These are phyloP conservation scores for Ophioninae sp. DNA, from an alignment of 2,888 invertebrate genomes.

Conservation along the genomic window DNA sequence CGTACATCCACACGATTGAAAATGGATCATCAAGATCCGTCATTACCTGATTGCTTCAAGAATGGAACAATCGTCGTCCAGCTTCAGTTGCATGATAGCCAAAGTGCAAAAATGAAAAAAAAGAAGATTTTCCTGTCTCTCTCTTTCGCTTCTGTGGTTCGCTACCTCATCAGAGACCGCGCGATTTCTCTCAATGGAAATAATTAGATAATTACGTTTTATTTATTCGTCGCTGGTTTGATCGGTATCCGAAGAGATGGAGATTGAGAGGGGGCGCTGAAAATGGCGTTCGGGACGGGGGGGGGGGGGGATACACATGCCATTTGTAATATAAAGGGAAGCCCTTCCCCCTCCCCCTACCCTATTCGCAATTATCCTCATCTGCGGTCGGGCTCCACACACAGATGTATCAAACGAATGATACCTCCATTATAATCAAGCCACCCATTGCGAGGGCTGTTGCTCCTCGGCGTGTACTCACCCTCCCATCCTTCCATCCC, in stretches of 20 bases:
- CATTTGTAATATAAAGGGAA: slow-evolving; percentile 45
- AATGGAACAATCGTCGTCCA: slow-evolving; percentile 35
- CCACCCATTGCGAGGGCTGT: slow-evolving; percentile 76
- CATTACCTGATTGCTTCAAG: slow-evolving; percentile 32
- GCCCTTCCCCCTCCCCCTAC: slow-evolving; percentile 63
- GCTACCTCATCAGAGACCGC: slow-evolving; percentile 50
- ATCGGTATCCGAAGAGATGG: slow-evolving; percentile 67
- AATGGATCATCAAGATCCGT: slow-evolving; percentile 28
- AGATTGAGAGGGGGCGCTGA: slow-evolving; percentile 11
- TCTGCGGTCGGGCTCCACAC: slow-evolving; percentile 68
- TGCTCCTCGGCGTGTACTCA: slow-evolving; percentile 43
- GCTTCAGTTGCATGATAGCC: slow-evolving; percentile 2
- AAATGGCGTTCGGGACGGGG: not conserved
- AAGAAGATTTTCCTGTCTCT: not conserved
- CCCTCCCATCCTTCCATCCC: slow-evolving; percentile 32
- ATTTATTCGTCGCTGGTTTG: slow-evolving; percentile 75
- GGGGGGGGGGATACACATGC: slow-evolving; percentile 8
- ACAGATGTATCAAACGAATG: slow-evolving; percentile 72
- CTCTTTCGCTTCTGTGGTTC: slow-evolving; percentile 13
- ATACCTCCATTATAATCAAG: slow-evolving; percentile 80
- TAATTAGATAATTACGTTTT: slow-evolving; percentile 79
- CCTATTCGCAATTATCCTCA: slow-evolving; percentile 78
- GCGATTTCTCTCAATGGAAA: slow-evolving; percentile 71
- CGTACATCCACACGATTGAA: not conserved
- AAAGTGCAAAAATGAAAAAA: not conserved